A percentile compares a stretch with the other conserved stretches of the same genome.
Conservation (phyloP, 2,888 invertebrate species). For the Tridacna gigas region DNA sequence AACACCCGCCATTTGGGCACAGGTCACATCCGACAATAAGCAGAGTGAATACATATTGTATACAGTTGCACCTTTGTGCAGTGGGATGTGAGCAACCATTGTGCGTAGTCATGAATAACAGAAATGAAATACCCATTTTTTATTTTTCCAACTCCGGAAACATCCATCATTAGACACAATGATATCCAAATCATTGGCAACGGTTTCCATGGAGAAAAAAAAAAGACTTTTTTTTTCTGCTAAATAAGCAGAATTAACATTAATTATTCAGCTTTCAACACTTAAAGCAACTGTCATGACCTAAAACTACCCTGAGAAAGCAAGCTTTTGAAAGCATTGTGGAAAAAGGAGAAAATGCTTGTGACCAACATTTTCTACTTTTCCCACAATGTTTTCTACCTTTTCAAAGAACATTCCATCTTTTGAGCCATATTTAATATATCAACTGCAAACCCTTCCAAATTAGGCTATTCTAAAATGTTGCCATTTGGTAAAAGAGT, state of each 20-base stretch:
- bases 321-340: background rate
- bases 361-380: background rate
- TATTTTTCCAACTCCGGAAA: background rate
- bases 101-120: background rate
- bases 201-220: no score
- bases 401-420: no score
- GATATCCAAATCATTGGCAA: background rate
- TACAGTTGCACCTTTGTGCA: conserved; percentile 10
- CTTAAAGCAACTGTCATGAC: no score
- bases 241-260: no score
- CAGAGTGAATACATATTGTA: background rate
- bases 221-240: no score
- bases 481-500: no score
- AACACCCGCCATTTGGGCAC: background rate
- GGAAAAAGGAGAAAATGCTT: background rate
- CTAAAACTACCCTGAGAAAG: no score
- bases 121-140: background rate
- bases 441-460: background rate
- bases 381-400: background rate
- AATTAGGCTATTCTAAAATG: no score
- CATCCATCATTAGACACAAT: conserved; percentile 1
- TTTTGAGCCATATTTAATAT: no score
- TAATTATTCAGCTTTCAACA: no score
- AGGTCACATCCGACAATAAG: conserved; percentile 2
- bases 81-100: background rate